A percentile compares a stretch with the other conserved stretches of the same genome.
Conservation (phyloP, 1,140 invertebrate species). For the Lepidurus packardi region DNA sequence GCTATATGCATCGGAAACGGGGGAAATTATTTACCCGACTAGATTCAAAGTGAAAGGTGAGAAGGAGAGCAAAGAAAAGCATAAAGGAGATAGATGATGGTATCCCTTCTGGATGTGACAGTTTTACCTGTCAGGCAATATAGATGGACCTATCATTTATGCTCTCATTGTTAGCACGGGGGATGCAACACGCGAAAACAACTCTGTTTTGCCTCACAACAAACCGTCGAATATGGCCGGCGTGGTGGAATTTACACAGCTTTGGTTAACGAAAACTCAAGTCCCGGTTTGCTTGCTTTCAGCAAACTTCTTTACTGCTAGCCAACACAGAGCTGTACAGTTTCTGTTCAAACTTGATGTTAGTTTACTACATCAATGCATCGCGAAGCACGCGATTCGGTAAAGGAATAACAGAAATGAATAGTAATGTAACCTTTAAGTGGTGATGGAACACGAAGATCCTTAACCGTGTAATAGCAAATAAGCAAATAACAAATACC, state of each 20-base stretch:
- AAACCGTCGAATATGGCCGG: neutral
- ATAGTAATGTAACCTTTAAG: neutral
- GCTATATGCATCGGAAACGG: neutral
- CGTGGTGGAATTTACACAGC: neutral
- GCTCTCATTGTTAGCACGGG: neutral
- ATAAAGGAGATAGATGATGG: neutral
- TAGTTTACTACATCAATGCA: neutral
- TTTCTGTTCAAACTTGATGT: too few species aligned
- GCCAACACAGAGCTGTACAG: too few species aligned
- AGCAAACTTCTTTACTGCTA: too few species aligned
- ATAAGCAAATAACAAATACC: neutral
- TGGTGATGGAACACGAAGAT: neutral
- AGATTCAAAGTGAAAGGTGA: neutral
- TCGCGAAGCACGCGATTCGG: neutral
- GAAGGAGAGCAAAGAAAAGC: neutral
- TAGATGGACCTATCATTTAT: neutral
- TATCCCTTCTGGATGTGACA: neutral
- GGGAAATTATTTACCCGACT: constrained; percentile 8
- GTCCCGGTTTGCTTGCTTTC: neutral
- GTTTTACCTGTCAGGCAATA: neutral
- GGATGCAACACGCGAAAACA: constrained; percentile 5
- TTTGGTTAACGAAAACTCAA: neutral
- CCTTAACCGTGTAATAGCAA: neutral
- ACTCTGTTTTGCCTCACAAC: neutral
- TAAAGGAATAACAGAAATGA: neutral